phyloP scores from a whole-genome alignment of 1,140 invertebrate genomes.

The Meteorus sp. region DNA sequence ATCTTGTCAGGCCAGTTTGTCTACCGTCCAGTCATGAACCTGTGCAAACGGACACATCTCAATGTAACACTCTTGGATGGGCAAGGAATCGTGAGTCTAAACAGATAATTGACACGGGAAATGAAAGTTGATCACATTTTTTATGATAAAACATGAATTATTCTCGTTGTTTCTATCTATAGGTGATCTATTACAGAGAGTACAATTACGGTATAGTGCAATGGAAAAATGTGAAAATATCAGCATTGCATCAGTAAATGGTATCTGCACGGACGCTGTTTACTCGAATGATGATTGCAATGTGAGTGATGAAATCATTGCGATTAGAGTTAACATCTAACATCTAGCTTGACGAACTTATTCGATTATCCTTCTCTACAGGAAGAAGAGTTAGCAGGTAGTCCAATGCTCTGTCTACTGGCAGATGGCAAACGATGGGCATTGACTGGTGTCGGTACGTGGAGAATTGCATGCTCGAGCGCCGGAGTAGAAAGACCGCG shows the following conservation, averaged over 20 bases:
- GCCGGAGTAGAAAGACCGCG: conserved; percentile 73
- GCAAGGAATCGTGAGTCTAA: conserved; percentile 67
- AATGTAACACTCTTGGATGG: conserved; percentile 84
- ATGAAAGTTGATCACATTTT: background rate
- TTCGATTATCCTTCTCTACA: conserved; percentile 43
- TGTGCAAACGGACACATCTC: conserved; percentile 46
- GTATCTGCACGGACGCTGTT: conserved; percentile 78
- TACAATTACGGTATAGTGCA: conserved; percentile 70
- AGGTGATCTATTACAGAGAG: conserved; percentile 74
- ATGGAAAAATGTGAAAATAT: conserved; percentile 83
- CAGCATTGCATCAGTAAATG: conserved; percentile 79
- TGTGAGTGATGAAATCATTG: conserved; percentile 60
- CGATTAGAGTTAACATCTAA: background rate
- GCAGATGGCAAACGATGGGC: conserved; percentile 70
- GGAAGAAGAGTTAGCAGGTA: conserved; percentile 86
- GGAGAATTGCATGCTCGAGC: conserved; percentile 77
- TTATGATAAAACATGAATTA: background rate
- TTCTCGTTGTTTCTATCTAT: background rate
- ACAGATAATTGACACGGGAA: background rate
- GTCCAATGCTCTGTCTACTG: conserved; percentile 76
- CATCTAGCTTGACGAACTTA: background rate
- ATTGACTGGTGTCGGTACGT: conserved; percentile 74
- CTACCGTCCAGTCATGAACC: conserved; percentile 60
- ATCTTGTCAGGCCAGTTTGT: conserved; percentile 82
- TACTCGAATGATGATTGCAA: conserved; percentile 78